A percentile compares a stretch with the other conserved stretches of the same genome.
These are phyloP conservation scores for Plodia interpunctella DNA, from an alignment of 1,140 invertebrate genomes.

Conservation along the genomic window DNA sequence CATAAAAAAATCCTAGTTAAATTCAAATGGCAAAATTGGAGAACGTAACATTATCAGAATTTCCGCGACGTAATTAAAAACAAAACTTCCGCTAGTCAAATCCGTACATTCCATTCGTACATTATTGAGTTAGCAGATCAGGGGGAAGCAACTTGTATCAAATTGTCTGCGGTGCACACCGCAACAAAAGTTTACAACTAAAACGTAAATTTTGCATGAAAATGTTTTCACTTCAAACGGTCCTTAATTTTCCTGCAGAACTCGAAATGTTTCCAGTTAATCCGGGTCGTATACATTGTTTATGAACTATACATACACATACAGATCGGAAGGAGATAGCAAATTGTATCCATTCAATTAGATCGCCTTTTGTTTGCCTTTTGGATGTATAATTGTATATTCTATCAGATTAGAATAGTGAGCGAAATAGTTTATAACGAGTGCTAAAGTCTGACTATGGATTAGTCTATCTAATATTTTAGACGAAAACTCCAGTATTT, in stretches of 20 bases:
- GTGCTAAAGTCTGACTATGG: neutral
- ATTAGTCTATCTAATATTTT: too few species aligned
- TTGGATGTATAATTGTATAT: neutral
- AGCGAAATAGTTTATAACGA: neutral
- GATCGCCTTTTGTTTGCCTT: neutral
- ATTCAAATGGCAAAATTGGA: too few species aligned
- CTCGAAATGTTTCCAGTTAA: neutral
- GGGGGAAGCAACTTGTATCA: neutral
- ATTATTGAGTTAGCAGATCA: neutral
- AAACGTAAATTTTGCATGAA: neutral
- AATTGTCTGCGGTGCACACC: neutral
- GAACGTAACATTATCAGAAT: neutral
- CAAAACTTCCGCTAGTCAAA: neutral
- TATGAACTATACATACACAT: neutral
- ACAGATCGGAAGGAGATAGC: neutral
- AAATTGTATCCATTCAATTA: neutral
- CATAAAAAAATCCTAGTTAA: too few species aligned
- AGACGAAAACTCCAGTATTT: too few species aligned
- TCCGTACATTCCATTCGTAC: neutral
- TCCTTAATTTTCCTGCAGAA: conserved; percentile 3
- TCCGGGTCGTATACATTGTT: conserved; percentile 1
- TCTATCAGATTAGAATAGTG: neutral
- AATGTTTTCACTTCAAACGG: neutral
- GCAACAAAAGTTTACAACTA: conserved; percentile 1
- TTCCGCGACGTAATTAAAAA: neutral